A percentile compares a stretch with the other conserved stretches of the same genome.
phyloP scores from a whole-genome alignment of 2,797 vertebrate genomes.

The Lophius americanus region DNA sequence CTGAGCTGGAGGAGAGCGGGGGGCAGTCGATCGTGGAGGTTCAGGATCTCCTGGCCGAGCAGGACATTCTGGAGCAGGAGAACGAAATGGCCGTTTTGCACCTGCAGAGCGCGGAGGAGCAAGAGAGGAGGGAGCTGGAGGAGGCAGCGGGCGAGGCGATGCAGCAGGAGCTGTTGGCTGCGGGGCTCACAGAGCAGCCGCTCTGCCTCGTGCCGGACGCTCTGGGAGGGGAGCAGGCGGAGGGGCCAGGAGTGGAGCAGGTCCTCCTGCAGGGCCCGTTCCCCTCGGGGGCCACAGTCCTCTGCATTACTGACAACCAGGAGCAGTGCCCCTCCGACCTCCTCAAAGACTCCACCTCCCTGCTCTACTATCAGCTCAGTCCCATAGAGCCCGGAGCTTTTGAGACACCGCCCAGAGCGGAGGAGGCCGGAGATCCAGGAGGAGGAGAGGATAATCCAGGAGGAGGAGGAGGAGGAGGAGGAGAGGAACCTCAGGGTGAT shows the following conservation, averaged over 20 bases:
- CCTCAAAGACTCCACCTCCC: constrained; percentile 76
- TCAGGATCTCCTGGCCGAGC: constrained; percentile 76
- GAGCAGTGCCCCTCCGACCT: constrained; percentile 69
- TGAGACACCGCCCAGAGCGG: constrained; percentile 57
- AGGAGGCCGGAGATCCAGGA: constrained; percentile 41
- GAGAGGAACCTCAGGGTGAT: constrained; percentile 38
- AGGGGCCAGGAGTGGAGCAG: constrained; percentile 73
- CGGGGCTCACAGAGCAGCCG: constrained; percentile 75
- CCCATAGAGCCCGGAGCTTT: constrained; percentile 73
- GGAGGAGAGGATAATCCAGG: constrained; percentile 40
- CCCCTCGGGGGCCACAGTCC: constrained; percentile 86
- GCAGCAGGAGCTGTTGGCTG: constrained; percentile 83
- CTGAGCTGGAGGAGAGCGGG: constrained; percentile 71
- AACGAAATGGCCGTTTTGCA: constrained; percentile 94
- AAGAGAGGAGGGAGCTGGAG: constrained; percentile 90
- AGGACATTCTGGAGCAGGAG: constrained; percentile 82
- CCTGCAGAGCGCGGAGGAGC: constrained; percentile 94
- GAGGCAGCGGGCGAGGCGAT: constrained; percentile 89
- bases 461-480: constrained; percentile 41
- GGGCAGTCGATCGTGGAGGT: constrained; percentile 58
- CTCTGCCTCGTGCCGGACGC: constrained; percentile 87
- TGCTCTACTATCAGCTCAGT: constrained; percentile 85
- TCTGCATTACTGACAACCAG: constrained; percentile 88
- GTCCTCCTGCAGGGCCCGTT: constrained; percentile 90
- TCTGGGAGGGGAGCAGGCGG: constrained; percentile 66